Evolutionary conservation across 2,113 vertebrate species (phyloP), one percentile per base, ranked within the genome.

Genomic region (Thomomys bottae): DNA sequence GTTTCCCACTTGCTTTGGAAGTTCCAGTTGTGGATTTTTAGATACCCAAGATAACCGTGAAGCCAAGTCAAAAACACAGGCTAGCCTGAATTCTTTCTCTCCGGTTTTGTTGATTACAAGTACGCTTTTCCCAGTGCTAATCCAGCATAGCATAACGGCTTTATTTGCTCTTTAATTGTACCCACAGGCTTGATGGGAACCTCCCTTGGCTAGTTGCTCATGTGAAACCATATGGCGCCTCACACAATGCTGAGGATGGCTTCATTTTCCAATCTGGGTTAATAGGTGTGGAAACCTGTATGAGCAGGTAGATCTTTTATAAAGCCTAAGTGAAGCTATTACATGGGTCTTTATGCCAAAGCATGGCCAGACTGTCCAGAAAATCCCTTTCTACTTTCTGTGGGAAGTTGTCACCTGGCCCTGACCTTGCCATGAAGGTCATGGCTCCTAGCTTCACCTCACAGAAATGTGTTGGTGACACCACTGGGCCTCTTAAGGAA

Each of bases 191-290:
- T 61, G 90, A 28, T n/a, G 3, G 91, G 73, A 28, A 72, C 75
- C 87, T 94, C 59, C 80, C 63, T 93, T 95, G 96, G 94, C 95
- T 2, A 78, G 42, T 9, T 54, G 95, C 94, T 93, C 40, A 0
- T 2, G 26, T 34, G 59, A 70, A 93, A 63, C 84, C 30, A 15
- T 42, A 12, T 20, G 87, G 93, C 36, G 3, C 84, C 59, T 88
- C 42, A 38, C 0, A 82, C 93, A 94, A 94, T 91, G 95, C 88
- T 64, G 76, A 77, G 93, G 94, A 92, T 93, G 83, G 85, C 88
- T 94, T 91, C 85, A 32, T 73, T 84, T 88, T 64, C 91, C 57
- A 40, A 45, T 64, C 32, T 26, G 78, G 32, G 75, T 70, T 70
- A 68, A 61, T 85, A 40, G n/a, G 70, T 6, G n/a, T 54, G 36